Base-by-base conservation (phyloP, 2,113 vertebrate genomes). In the Xyrauchen texanus region DNA sequence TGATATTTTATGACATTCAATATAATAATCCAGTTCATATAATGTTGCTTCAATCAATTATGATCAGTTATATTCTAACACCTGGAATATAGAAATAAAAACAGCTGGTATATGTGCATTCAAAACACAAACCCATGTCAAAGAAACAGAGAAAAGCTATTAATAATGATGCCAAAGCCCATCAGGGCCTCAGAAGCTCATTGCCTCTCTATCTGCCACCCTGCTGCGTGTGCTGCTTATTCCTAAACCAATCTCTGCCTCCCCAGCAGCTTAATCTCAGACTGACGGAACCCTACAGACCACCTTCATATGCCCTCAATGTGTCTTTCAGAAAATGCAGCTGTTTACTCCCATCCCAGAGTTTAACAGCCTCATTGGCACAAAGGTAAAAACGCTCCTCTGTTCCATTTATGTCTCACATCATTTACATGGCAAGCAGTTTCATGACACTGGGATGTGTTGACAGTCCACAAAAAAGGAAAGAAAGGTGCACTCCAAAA, bases 381-480 rank as follows among this genome's bases (percentile, higher is more conserved):
- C 76, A 77, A 60, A 68, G 57, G 64, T 68, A 52, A 21, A 49
- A n/a, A 5, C 21, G 3, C 3, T 34, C 21, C 21, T 34, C 21
- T 34, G 5, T 62, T 64, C 51, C 51, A 53, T 79, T 79, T 72
- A 55, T 67, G 58, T 66, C 68, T 68, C 65, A 34, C 74, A 65
- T 49, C 61, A 76, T 65, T 83, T 60, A n/a, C 79, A 77, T 51
- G 74, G 46, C 73, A 76, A 53, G 44, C 4, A 44, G 34, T 61
- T 85, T 73, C 80, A 71, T 74, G 57, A 78, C 34, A 52, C 42
- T 80, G 60, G 58, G 62, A 69, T 21, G 21, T 81, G 75, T 49
- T 85, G 84, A 82, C 81, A 81, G 74, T 78, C 68, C 51, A 68
- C 44, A n/a, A 78, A 78, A 69, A 53, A 62, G 11, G 15, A 51